These are phyloP conservation scores for Sanderia malayensis DNA, from an alignment of 30 jellyfish, hydroid and myxozoan genomes.

Conservation along the genomic window DNA sequence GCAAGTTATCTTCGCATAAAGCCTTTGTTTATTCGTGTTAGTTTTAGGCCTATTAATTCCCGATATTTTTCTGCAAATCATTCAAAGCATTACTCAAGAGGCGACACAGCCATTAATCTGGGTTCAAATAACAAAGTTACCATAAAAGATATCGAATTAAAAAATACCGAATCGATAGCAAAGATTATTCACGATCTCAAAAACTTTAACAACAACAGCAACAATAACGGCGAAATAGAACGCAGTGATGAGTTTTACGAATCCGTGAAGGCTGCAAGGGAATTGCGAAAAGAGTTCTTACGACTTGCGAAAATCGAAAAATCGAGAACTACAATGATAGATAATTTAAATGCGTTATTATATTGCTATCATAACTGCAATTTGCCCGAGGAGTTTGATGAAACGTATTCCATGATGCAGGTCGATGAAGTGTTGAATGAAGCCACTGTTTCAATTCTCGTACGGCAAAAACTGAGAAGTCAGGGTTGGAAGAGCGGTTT, in stretches of 20 bases:
- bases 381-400: background rate
- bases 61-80: too few relatives aligned
- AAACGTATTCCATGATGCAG: background rate
- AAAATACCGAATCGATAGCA: background rate
- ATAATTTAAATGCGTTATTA: background rate
- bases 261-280: background rate
- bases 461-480: constrained; percentile 26
- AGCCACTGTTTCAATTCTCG: background rate
- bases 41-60: too few relatives aligned
- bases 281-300: background rate
- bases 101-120: too few relatives aligned
- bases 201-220: background rate
- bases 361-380: background rate
- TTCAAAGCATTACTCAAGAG: too few relatives aligned
- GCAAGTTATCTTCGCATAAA: too few relatives aligned
- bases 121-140: too few relatives aligned
- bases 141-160: too few relatives aligned
- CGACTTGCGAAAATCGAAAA: background rate
- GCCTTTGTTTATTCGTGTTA: too few relatives aligned
- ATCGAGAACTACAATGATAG: background rate
- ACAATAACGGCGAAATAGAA: background rate
- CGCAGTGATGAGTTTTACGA: too few relatives aligned
- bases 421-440: background rate
- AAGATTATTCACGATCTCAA: background rate
- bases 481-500: constrained; percentile 46